These are phyloP conservation scores for Stenchaetothrips biformis DNA, from an alignment of 2,888 invertebrate genomes.

Conservation along the genomic window DNA sequence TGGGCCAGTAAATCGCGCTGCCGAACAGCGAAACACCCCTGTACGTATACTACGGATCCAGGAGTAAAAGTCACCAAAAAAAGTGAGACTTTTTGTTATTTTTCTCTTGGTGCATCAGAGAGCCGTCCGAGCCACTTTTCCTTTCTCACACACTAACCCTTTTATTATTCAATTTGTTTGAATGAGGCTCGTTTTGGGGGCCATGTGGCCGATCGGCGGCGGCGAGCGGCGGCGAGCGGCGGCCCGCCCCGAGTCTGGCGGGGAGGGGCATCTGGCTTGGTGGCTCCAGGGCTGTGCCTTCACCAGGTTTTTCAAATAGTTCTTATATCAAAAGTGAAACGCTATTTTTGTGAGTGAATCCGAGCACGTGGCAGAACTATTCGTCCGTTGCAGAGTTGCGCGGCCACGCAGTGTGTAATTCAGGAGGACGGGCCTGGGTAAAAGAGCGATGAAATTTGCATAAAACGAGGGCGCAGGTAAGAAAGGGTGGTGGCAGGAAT, in stretches of 20 bases:
- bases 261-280: neutral
- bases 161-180: slow-evolving; percentile 22
- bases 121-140: no score
- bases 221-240: neutral
- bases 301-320: no score
- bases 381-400: neutral
- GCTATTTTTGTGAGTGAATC: no score
- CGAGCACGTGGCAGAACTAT: no score
- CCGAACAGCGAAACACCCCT: neutral
- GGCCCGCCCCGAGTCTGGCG: neutral
- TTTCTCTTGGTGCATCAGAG: no score
- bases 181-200: slow-evolving; percentile 22
- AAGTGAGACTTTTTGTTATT: no score
- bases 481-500: no score
- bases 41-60: neutral
- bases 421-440: neutral
- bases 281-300: neutral
- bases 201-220: neutral
- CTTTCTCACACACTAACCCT: neutral
- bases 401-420: neutral
- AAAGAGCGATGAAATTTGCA: neutral
- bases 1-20: neutral
- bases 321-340: no score
- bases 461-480: neutral
- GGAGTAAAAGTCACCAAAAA: neutral